phyloP scores from a whole-genome alignment of 2,113 vertebrate genomes.

The Callipepla squamata region DNA sequence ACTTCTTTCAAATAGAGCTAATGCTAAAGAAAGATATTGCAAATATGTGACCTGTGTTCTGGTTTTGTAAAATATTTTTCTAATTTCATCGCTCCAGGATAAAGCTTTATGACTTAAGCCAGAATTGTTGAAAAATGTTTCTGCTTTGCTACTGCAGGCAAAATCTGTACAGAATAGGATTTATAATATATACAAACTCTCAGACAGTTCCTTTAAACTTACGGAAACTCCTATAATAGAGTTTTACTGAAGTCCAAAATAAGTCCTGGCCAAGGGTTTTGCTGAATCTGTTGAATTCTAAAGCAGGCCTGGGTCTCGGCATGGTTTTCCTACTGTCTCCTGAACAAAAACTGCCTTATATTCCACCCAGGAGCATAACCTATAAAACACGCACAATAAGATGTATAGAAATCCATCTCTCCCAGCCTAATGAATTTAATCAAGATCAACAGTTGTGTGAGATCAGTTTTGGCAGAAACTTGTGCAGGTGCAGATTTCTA shows the following conservation, averaged over 20 bases:
- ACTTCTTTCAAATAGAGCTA: constrained; percentile 28
- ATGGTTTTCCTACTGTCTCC: constrained; percentile 65
- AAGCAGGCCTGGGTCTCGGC: constrained; percentile 57
- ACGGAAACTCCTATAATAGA: constrained; percentile 58
- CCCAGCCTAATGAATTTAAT: constrained; percentile 49
- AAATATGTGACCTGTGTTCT: constrained; percentile 25
- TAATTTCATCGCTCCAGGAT: constrained; percentile 24
- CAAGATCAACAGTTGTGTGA: constrained; percentile 67
- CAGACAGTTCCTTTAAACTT: constrained; percentile 67
- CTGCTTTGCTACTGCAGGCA: constrained; percentile 52
- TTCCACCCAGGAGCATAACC: constrained; percentile 58
- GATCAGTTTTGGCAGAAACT: constrained; percentile 67
- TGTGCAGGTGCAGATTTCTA: constrained; percentile 65
- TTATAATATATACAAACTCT: constrained; percentile 67
- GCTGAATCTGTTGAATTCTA: constrained; percentile 67
- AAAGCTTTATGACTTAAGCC: constrained; percentile 55
- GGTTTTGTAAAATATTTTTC: constrained; percentile 47
- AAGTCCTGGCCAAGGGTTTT: constrained; percentile 62
- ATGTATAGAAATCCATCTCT: constrained; percentile 64
- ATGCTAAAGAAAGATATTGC: neutral
- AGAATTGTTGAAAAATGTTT: constrained; percentile 42
- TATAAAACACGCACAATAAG: constrained; percentile 51
- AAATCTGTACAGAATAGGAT: constrained; percentile 57
- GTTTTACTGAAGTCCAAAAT: constrained; percentile 64
- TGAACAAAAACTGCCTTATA: constrained; percentile 58